A percentile compares a stretch with the other conserved stretches of the same genome.
phyloP scores from a whole-genome alignment of 2,888 invertebrate genomes.

The Bellardia pandia region DNA sequence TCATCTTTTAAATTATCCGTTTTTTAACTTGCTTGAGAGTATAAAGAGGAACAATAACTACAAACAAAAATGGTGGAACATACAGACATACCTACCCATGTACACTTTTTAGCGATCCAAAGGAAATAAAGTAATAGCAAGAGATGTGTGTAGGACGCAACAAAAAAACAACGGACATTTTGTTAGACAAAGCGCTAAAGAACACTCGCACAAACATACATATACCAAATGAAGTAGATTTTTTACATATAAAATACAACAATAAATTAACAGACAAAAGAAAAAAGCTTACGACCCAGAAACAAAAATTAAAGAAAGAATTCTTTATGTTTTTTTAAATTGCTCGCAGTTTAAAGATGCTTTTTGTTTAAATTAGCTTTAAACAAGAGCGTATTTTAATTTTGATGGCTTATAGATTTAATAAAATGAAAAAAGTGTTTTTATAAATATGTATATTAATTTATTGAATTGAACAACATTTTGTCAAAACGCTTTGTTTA shows the following conservation, averaged over 20 bases:
- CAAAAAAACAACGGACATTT: slow-evolving; percentile 3
- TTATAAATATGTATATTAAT: no score
- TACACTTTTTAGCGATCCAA: neutral
- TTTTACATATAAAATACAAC: no score
- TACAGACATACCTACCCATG: neutral
- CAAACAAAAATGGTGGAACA: slow-evolving; percentile 41
- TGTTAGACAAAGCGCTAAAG: neutral
- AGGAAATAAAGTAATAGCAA: slow-evolving; percentile 26
- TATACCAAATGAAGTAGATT: slow-evolving; percentile 1
- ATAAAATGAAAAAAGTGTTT: no score
- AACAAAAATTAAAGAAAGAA: neutral
- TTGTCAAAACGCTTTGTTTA: no score
- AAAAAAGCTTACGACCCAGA: neutral
- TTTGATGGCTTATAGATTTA: no score
- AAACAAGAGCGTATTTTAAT: neutral
- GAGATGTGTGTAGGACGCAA: neutral
- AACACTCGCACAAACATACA: neutral
- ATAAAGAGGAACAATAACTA: neutral
- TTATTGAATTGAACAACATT: no score
- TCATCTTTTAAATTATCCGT: slow-evolving; percentile 34
- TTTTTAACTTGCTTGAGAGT: slow-evolving; percentile 35
- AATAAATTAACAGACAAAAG: no score
- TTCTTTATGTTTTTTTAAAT: neutral
- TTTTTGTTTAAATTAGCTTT: neutral
- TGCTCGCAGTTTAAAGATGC: neutral